Conservation (phyloP, 2,888 invertebrate genomes). For the Linhomoeus sp. region DNA sequence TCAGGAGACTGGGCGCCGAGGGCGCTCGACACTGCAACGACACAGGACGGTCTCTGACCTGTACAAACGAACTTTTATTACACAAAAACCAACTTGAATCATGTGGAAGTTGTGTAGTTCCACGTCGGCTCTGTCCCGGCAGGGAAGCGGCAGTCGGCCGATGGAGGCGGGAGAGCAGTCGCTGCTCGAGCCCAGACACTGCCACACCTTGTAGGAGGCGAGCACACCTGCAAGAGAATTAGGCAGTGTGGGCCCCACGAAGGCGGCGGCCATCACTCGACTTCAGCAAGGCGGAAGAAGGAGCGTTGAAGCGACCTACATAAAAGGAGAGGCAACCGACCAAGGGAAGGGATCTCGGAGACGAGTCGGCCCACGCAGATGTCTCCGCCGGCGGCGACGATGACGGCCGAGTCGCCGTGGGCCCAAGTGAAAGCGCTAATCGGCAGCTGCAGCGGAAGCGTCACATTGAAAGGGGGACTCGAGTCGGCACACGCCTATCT, state of each 20-base stretch:
- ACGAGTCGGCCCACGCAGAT: conserved; percentile 71
- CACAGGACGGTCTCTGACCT: neutral
- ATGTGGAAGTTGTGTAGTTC: conserved; percentile 43
- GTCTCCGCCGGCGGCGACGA: conserved; percentile 65
- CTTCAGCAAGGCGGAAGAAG: too few species aligned
- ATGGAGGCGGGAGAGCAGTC: conserved; percentile 46
- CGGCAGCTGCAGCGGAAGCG: neutral
- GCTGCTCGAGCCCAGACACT: conserved; percentile 13
- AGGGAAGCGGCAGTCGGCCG: conserved; percentile 61
- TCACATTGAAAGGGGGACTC: too few species aligned
- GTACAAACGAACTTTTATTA: neutral
- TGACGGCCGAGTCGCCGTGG: conserved; percentile 82
- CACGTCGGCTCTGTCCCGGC: conserved; percentile 34
- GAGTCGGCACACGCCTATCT: neutral
- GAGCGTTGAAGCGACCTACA: too few species aligned
- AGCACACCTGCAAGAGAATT: too few species aligned
- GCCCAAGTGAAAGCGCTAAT: conserved; percentile 84
- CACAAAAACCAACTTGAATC: conserved; percentile 48
- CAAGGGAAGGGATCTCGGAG: conserved; percentile 26
- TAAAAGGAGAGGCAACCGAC: too few species aligned
- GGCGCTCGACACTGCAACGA: conserved; percentile 72
- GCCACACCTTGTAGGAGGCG: conserved; percentile 18
- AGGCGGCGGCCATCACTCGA: too few species aligned
- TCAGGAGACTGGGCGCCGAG: conserved; percentile 59
- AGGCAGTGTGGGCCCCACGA: too few species aligned